phyloP scores from a whole-genome alignment of 2,113 vertebrate genomes.

The Neodon shergylaensis region DNA sequence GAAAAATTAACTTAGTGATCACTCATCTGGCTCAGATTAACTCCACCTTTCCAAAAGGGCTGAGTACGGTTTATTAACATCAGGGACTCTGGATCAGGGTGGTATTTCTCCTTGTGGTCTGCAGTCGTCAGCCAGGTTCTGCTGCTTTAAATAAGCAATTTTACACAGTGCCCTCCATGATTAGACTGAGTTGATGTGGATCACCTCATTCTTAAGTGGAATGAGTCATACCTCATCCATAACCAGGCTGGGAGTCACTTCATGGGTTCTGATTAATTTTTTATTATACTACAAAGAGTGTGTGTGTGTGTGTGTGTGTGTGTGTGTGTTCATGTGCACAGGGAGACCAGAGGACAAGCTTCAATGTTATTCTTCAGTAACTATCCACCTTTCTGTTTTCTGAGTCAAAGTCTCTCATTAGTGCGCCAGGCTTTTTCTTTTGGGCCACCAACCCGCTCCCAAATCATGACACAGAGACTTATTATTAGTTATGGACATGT shows the following conservation, averaged over 20 bases:
- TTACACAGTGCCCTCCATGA: not conserved
- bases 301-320: not conserved
- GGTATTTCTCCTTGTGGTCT: not conserved
- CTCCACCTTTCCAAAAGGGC: not conserved
- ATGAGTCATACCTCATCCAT: not conserved
- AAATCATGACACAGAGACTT: not conserved
- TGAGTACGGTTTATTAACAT: not conserved
- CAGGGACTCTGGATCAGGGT: not conserved
- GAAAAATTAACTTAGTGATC: slow-evolving; percentile 42
- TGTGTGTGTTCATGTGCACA: not conserved
- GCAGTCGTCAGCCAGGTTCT: not conserved
- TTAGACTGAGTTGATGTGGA: not conserved
- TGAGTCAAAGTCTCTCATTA: not conserved
- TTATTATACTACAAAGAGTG: not conserved
- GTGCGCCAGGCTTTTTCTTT: not conserved
- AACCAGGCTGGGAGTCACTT: not conserved
- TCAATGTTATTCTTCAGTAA: not conserved
- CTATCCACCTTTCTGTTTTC: not conserved
- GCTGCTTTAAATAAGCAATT: not conserved
- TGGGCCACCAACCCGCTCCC: not conserved
- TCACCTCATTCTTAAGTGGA: not conserved
- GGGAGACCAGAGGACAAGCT: not conserved
- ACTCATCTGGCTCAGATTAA: slow-evolving; percentile 21
- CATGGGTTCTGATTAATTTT: not conserved
- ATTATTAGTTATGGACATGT: not conserved